phyloP scores from a whole-genome alignment of 2,888 invertebrate genomes.

The Tortrix viridana region DNA sequence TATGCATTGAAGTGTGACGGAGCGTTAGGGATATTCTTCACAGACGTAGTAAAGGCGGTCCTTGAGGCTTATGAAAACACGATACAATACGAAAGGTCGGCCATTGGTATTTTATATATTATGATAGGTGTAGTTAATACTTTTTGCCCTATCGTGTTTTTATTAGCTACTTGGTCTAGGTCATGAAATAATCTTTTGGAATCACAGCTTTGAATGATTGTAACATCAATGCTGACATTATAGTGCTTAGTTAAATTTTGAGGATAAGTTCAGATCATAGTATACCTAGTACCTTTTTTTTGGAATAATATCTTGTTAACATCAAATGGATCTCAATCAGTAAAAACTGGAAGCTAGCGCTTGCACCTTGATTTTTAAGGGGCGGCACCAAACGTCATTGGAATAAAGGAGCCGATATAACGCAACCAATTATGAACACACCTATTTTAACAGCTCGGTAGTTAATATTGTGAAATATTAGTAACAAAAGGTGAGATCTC shows the following conservation, averaged over 20 bases:
- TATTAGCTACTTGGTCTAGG: slow-evolving; percentile 9
- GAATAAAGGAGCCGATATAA: slow-evolving; percentile 58
- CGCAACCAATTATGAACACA: slow-evolving; percentile 71
- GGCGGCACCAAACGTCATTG: slow-evolving; percentile 26
- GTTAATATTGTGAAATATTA: slow-evolving; percentile 82
- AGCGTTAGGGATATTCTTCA: slow-evolving; percentile 67
- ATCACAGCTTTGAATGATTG: too few species aligned
- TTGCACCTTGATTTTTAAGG: slow-evolving; percentile 31
- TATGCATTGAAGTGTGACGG: slow-evolving; percentile 72
- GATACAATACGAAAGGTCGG: slow-evolving; percentile 60
- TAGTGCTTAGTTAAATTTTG: too few species aligned
- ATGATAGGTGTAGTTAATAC: slow-evolving; percentile 60
- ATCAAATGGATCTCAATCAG: slow-evolving; percentile 3
- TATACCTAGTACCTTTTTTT: neutral
- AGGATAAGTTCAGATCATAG: too few species aligned
- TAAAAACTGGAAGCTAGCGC: slow-evolving; percentile 8
- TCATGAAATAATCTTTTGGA: neutral
- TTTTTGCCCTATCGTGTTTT: slow-evolving; percentile 42
- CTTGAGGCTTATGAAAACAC: slow-evolving; percentile 80
- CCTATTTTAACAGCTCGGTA: slow-evolving; percentile 76
- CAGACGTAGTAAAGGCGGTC: slow-evolving; percentile 64
- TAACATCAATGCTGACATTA: too few species aligned
- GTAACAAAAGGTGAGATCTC: slow-evolving; percentile 45
- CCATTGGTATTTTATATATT: slow-evolving; percentile 56
- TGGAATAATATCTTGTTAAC: neutral